Base-by-base conservation (phyloP, 2,113 vertebrate species). In the Amblyornis subalaris region DNA sequence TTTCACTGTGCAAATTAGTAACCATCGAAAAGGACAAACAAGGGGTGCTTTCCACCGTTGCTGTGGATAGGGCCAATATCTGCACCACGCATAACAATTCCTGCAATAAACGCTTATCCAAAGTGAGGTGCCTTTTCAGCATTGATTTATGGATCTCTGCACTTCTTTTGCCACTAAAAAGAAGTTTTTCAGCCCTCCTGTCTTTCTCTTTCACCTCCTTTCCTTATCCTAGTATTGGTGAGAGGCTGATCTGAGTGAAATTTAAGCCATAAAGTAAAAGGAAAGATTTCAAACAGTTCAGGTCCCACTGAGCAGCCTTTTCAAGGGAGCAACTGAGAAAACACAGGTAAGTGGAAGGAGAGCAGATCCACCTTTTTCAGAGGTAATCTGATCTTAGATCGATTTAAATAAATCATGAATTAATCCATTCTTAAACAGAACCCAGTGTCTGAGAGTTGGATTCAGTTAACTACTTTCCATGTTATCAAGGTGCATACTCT, bases 361-460 rank as follows among this genome's bases (percentile, higher is more conserved):
- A 61, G 36, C 36, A 94, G 71, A 69, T 48, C 85, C 45, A 69
- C 28, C 17, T 65, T 70, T 76, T 79, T 65, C 54, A 61, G 54
- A 40, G 33, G 75, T 57, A 86, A 93, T 91, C 58, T 88, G 83
- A 90, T 61, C n/a, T 83, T 65, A 20, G 71, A 72, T 83, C 7
- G 0, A 82, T 92, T 72, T 90, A 83, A 93, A 92, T 73, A 96
- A 93, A 73, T 50, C 7, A 93, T 88, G 2, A 60, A 76, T 93
- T 69, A 90, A 76, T 90, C 78, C 60, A 76, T 88, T 85, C 91
- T 92, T 88, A 90, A 92, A 73, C n/a, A 89, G 77, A 95, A 28
- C 18, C 76, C 23, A 9, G 33, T 74, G 36, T 71, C 55, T 74
- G 61, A 77, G 70, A 69, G 54, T 28, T 64, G 83, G 54, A 72